These are phyloP conservation scores for Anagrus nilaparvatae DNA, from an alignment of 1,140 invertebrate species.

Conservation along the genomic window DNA sequence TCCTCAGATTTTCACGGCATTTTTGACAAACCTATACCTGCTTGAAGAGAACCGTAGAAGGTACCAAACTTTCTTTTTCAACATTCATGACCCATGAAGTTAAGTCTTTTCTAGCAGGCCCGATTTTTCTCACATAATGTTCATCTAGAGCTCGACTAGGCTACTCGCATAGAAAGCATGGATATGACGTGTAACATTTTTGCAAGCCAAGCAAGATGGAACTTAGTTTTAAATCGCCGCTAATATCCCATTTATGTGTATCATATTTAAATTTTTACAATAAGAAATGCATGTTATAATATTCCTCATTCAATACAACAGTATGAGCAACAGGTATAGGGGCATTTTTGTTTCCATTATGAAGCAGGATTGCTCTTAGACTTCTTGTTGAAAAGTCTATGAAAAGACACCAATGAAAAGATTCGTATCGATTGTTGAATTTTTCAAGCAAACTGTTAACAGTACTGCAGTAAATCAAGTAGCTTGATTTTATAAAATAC, in stretches of 20 bases:
- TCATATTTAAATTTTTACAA: background rate
- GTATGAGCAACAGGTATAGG: background rate
- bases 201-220: background rate
- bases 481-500: background rate
- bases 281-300: background rate
- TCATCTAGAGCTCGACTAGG: background rate
- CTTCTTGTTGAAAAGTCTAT: conserved; percentile 1
- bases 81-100: background rate
- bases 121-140: background rate
- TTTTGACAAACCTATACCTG: too few relatives aligned
- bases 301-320: conserved; percentile 2
- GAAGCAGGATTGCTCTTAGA: conserved; percentile 1
- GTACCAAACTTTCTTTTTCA: background rate
- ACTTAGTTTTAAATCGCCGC: too few relatives aligned
- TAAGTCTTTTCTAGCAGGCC: background rate
- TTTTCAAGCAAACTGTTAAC: background rate
- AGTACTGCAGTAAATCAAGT: background rate
- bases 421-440: background rate
- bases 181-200: background rate
- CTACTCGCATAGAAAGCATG: background rate
- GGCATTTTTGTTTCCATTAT: conserved; percentile 1
- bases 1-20: too few relatives aligned
- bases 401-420: background rate
- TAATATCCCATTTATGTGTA: conserved; percentile 1
- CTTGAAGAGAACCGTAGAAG: too few relatives aligned